Conservation (phyloP, 2,797 vertebrate genomes). For the Galago senegalensis region DNA sequence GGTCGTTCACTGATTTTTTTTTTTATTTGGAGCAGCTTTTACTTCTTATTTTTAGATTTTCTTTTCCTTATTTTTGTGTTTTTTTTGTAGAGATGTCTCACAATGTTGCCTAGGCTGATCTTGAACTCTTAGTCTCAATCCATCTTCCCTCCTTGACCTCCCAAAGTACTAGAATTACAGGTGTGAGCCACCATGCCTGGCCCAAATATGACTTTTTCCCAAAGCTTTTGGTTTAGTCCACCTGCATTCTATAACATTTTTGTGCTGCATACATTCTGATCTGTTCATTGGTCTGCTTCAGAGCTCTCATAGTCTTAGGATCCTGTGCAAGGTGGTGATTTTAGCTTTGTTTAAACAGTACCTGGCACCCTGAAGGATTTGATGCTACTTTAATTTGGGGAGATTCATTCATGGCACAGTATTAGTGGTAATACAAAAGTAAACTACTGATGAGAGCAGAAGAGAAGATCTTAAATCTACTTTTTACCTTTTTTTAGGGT, state of each 20-base stretch:
- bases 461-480: neutral
- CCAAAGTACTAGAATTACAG: neutral
- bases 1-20: too few species aligned
- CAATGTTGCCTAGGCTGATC: neutral
- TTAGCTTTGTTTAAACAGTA: neutral
- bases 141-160: neutral
- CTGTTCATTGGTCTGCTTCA: neutral
- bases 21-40: too few species aligned
- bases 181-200: neutral
- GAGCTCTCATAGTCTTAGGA: neutral
- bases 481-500: neutral
- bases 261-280: neutral
- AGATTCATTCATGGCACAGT: neutral
- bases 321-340: neutral
- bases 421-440: neutral
- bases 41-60: too few species aligned
- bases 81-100: neutral
- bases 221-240: neutral
- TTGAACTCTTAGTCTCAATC: neutral
- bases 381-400: conserved; percentile 26
- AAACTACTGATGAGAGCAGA: neutral
- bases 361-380: neutral
- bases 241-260: neutral
- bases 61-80: neutral
- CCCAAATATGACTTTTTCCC: neutral